Conservation (phyloP, 2,113 vertebrate species). For the Rhea americana region DNA sequence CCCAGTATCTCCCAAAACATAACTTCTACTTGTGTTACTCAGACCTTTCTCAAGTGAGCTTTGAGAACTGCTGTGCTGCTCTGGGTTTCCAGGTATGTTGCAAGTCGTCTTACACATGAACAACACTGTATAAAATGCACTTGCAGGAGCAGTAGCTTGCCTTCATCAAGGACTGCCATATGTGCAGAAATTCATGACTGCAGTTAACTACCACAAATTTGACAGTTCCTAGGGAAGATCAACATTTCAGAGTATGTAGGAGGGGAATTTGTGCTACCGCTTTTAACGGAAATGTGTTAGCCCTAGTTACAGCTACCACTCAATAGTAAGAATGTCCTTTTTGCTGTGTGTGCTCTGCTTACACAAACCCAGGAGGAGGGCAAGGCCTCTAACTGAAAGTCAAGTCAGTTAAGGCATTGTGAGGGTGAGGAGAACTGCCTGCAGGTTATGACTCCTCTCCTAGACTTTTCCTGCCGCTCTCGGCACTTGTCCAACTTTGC, state of each 20-base stretch:
- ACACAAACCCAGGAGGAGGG: neutral
- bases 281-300: neutral
- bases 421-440: neutral
- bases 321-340: neutral
- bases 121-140: neutral
- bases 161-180: too few species aligned
- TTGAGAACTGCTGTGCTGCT: neutral
- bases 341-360: neutral
- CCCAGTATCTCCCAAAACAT: neutral
- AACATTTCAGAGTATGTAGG: neutral
- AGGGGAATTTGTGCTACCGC: neutral
- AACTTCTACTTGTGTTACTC: neutral
- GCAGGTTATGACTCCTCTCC: neutral
- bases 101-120: too few species aligned
- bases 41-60: neutral
- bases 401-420: neutral
- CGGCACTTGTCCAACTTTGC: neutral
- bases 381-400: neutral
- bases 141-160: neutral
- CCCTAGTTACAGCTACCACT: neutral
- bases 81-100: neutral
- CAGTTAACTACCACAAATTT: neutral
- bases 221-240: neutral
- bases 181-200: neutral
- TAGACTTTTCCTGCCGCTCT: neutral